Evolutionary conservation across 1,140 invertebrate genomes (phyloP).

Genomic region (Drosophila pallidifrons): DNA sequence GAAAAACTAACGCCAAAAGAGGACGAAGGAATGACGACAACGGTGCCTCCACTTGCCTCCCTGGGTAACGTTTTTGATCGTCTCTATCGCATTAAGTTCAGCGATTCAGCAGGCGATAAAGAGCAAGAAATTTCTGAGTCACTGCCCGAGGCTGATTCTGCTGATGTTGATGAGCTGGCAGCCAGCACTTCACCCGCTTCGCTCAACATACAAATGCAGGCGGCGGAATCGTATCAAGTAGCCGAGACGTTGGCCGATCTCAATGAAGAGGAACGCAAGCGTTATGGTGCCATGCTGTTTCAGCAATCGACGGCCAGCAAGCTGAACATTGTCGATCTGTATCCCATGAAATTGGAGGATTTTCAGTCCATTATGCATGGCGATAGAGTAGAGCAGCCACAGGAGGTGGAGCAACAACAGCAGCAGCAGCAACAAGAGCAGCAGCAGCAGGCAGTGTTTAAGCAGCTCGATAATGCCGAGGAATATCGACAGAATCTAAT

Average conservation of each 20-base stretch:
- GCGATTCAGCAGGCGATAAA: slow-evolving; percentile 16
- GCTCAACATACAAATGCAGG: slow-evolving; percentile 72
- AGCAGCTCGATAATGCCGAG: slow-evolving; percentile 55
- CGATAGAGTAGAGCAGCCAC: slow-evolving; percentile 60
- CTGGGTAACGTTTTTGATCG: slow-evolving; percentile 59
- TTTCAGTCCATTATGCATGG: slow-evolving; percentile 67
- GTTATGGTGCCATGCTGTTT: slow-evolving; percentile 63
- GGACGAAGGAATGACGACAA: slow-evolving; percentile 39
- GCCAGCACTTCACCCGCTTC: slow-evolving; percentile 24
- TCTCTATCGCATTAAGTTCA: slow-evolving; percentile 65
- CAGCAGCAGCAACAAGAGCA: slow-evolving; percentile 35
- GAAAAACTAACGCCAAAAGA: no score
- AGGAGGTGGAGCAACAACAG: not conserved
- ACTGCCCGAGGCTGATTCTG: not conserved
- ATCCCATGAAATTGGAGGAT: slow-evolving; percentile 79
- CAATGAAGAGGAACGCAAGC: slow-evolving; percentile 63
- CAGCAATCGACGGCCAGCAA: slow-evolving; percentile 68
- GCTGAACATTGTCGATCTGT: slow-evolving; percentile 79
- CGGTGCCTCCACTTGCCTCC: slow-evolving; percentile 29
- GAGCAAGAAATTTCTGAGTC: not conserved
- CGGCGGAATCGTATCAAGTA: slow-evolving; percentile 71
- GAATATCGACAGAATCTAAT: slow-evolving; percentile 77
- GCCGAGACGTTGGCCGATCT: slow-evolving; percentile 72
- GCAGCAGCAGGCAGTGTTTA: slow-evolving; percentile 60
- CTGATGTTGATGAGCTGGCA: not conserved